Evolutionary conservation across 2,113 vertebrate genomes (phyloP).

Genomic region (Otis tarda): DNA sequence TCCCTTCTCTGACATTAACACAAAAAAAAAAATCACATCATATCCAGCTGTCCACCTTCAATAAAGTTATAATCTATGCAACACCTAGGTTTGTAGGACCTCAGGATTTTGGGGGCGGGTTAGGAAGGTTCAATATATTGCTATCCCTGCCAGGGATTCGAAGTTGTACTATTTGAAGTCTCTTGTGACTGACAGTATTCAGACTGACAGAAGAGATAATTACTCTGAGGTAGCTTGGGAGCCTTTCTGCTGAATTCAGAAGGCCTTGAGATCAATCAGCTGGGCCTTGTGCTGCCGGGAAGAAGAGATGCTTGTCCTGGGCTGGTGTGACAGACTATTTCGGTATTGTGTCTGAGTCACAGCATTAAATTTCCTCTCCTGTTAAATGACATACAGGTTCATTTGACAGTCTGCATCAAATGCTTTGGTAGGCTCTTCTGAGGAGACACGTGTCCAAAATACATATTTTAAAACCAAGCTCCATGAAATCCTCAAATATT

Average conservation of each 20-base stretch:
- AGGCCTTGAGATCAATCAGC: conserved; percentile 5
- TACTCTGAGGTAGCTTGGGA: not conserved
- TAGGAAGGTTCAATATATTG: not conserved
- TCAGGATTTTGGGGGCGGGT: not conserved
- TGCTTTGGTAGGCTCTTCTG: not conserved
- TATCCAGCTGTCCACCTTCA: not conserved
- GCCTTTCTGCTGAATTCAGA: conserved; percentile 2
- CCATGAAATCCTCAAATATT: not conserved
- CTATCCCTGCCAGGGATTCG: not conserved
- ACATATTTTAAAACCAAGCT: not conserved
- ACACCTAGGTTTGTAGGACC: not conserved
- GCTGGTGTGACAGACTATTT: not conserved
- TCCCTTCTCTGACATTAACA: not conserved
- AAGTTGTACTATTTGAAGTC: not conserved
- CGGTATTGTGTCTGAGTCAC: not conserved
- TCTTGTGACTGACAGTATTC: not conserved
- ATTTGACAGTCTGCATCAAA: conserved; percentile 1
- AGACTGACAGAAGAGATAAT: conserved; percentile 17
- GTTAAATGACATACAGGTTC: not conserved
- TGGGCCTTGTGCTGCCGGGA: not conserved
- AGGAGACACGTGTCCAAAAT: conserved; percentile 20
- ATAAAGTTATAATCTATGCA: not conserved
- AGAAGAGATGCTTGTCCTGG: not conserved
- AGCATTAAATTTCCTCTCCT: not conserved
- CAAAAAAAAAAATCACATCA: not conserved